Evolutionary conservation across 2,113 vertebrate species (phyloP).

Genomic region (Ploceus nigricollis): DNA sequence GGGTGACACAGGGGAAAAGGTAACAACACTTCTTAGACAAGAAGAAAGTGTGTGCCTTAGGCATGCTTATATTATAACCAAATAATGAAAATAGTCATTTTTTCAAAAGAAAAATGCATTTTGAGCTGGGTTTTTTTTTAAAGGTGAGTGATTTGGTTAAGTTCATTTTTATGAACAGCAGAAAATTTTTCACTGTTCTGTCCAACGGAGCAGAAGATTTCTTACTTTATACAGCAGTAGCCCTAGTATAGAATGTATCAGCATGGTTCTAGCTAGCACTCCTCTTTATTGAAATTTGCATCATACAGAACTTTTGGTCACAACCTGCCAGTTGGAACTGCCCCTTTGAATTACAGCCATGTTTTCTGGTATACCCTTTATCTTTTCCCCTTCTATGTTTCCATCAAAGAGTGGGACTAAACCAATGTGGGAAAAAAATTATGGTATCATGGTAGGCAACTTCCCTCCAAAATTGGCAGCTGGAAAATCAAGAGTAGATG

Average conservation of each 20-base stretch:
- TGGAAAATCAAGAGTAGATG: not conserved
- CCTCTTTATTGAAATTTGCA: not conserved
- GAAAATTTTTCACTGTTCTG: not conserved
- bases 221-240: not conserved
- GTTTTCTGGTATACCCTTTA: not conserved
- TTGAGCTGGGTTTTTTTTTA: not conserved
- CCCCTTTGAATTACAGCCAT: not conserved
- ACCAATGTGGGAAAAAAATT: not conserved
- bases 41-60: not conserved
- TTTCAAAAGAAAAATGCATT: not conserved
- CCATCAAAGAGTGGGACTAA: not conserved
- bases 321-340: not conserved
- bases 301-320: not conserved
- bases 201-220: not conserved
- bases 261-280: not conserved
- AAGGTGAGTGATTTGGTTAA: not conserved
- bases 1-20: constrained; percentile 91
- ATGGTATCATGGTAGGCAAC: fast-evolving
- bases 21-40: constrained; percentile 61
- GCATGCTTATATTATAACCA: not conserved
- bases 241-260: not conserved
- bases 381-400: not conserved
- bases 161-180: not conserved
- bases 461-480: not conserved
- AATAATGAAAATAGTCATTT: not conserved